Evolutionary conservation across 2,113 vertebrate species (phyloP), one percentile per base, ranked within the genome.

Genomic region (Alexandromys fortis): DNA sequence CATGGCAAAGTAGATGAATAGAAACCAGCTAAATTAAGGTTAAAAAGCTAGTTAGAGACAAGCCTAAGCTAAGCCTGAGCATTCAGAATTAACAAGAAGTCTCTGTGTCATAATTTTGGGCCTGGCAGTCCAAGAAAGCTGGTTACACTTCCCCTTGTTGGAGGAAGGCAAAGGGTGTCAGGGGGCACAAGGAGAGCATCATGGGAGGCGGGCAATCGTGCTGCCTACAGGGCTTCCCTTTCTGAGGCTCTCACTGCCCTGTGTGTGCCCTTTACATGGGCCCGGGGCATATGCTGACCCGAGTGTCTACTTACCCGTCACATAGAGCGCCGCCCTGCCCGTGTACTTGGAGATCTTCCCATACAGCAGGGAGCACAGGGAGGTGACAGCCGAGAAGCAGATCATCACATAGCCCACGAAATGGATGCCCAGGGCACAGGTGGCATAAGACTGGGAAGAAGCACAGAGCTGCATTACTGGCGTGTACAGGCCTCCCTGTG

Each of bases 341-440:
- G 98, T 99, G 97, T 99, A 98, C 77, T 93, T 98, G 35, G 99
- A 98, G 35, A 99, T 96, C 96, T 98, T 99, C 65, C 99, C 99
- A 0, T 99, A 99, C 2, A 99, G 65, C 89, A 98, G 95, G 0
- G 99, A 99, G 97, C 98, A 99, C 22, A 99, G 58, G 0, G 99
- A 99, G 86, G 99, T 99, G 17, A 98, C 24, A 33, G 99, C 99
- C 6, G 99, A 98, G 77, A 99, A 99, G 97, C 99, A 99, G 98
- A 99, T 99, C 99, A 99, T 99, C 89, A 98, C 98, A 35, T 98
- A 99, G 8, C 99, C 99, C 21, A 99, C 98, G 0, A 96, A 99
- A 26, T 99, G 99, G 98, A 99, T 99, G 86, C 99, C 99, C 96
- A 99, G 96, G 5, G 99, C 99, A 77, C 99, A 99, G 82, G 99